Evolutionary conservation across 2,113 vertebrate species (phyloP).

Genomic region (Stegostoma tigrinum): DNA sequence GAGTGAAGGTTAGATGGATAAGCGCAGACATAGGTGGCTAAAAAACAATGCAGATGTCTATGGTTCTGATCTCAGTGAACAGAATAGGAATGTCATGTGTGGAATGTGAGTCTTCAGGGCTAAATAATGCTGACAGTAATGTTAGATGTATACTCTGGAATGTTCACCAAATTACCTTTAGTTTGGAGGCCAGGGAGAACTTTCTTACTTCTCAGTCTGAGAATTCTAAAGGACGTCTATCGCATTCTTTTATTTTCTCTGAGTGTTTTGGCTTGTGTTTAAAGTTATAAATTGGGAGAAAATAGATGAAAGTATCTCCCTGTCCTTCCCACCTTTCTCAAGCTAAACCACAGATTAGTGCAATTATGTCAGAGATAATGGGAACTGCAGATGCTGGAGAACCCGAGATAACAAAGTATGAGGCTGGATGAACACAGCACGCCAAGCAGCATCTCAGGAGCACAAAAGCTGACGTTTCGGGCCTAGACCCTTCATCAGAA

Average conservation of each 20-base stretch:
- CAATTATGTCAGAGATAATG: too few relatives aligned
- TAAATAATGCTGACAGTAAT: neutral
- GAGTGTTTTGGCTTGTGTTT: neutral
- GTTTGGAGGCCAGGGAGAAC: neutral
- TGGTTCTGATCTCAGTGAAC: neutral
- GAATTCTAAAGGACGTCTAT: neutral
- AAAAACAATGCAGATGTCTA: neutral
- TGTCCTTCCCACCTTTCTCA: neutral
- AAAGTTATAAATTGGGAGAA: neutral
- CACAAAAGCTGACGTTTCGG: too few relatives aligned
- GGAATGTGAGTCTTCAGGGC: neutral
- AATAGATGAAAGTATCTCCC: neutral
- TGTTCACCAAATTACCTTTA: neutral
- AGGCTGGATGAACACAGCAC: too few relatives aligned
- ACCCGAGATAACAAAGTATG: too few relatives aligned
- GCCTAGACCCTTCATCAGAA: too few relatives aligned
- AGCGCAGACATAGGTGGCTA: neutral
- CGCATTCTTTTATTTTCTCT: neutral
- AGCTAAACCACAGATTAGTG: neutral
- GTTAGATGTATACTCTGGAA: slow-evolving; percentile 5
- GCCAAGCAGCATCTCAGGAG: too few relatives aligned
- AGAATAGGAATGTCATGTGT: neutral
- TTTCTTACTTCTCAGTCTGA: neutral
- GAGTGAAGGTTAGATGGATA: neutral
- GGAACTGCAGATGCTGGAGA: too few relatives aligned